These are phyloP conservation scores for Ahaetulla prasina DNA, from an alignment of 2,113 vertebrate genomes.

Conservation along the genomic window DNA sequence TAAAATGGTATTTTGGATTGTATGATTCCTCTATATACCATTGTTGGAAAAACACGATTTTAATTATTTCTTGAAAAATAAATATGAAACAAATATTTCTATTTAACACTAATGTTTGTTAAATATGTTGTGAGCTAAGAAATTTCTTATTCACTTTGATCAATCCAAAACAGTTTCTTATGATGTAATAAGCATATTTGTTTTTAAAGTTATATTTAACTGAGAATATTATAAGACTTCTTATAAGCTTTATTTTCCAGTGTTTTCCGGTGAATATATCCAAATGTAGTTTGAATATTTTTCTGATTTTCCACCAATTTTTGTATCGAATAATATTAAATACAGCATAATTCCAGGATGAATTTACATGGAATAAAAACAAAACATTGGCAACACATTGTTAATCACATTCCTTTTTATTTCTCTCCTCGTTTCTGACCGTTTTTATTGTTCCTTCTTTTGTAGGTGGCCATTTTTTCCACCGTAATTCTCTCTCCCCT, in stretches of 20 bases:
- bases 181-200: not conserved
- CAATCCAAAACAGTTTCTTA: not conserved
- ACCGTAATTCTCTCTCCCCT: conserved; percentile 83
- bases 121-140: not conserved
- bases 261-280: not conserved
- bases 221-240: not conserved
- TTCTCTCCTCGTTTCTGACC: not conserved
- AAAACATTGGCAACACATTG: not conserved
- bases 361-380: not conserved
- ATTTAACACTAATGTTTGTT: not conserved
- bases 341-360: not conserved
- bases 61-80: not conserved
- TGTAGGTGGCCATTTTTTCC: conserved; percentile 87
- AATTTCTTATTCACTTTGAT: not conserved
- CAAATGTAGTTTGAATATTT: not conserved
- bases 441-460: conserved; percentile 44
- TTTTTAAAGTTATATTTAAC: not conserved
- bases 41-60: not conserved
- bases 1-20: not conserved
- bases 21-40: not conserved
- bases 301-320: not conserved
- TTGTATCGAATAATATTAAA: not conserved
- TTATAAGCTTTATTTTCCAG: not conserved
- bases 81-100: not conserved
- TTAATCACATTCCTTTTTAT: too few relatives aligned